Evolutionary conservation across 2,888 invertebrate genomes (phyloP), one percentile per base, ranked within the genome.

Genomic region (Candidula unifasciata): DNA sequence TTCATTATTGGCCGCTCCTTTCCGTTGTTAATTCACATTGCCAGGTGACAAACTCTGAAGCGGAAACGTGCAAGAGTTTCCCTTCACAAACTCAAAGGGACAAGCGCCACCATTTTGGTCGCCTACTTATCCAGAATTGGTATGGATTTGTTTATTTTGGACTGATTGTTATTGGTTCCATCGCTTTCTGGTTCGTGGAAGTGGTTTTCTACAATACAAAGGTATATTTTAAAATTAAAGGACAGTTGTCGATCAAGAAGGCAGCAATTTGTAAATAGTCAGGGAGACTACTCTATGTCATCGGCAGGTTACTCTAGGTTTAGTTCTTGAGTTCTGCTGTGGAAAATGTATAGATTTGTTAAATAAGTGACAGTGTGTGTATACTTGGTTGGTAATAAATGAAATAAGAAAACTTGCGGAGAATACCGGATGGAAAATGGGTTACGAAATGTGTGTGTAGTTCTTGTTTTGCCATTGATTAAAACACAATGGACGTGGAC

Each of bases 31-130:
- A 13, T 24, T 21, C 24, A 60, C 24, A 60, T 60, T 60, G 60
- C 30, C n/a, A 66, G 66, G 71, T 18, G 37, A 71, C 13, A 8
- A 37, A 37, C 71, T 68, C 5, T 2, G n/a, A 35, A 35, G 52
- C 73, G 73, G 73, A 73, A 73, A 73, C 73, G 52, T 73, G 44
- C n/a, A 27, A 13, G n/a, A 73, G 60, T 73, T n/a, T 73, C 73
- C 73, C 52, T 73, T 52, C 44, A n/a, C 73, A 73, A 73, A 44
- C n/a, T 52, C 37, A 27, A 2, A 44, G 44, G 44, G 44, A 13
- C 44, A 73, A 44, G 52, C 52, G 73, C 73, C 66, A 30, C 66
- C 73, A 73, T 73, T 52, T 73, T 73, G 73, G n/a, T 73, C 44
- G 44, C 44, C 24, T 3, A 10, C 6, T 52, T 16, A 33, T 73